A percentile compares a stretch with the other conserved stretches of the same genome.
These are phyloP conservation scores for Spermophilus dauricus DNA, from an alignment of 2,113 vertebrate species.

Conservation along the genomic window DNA sequence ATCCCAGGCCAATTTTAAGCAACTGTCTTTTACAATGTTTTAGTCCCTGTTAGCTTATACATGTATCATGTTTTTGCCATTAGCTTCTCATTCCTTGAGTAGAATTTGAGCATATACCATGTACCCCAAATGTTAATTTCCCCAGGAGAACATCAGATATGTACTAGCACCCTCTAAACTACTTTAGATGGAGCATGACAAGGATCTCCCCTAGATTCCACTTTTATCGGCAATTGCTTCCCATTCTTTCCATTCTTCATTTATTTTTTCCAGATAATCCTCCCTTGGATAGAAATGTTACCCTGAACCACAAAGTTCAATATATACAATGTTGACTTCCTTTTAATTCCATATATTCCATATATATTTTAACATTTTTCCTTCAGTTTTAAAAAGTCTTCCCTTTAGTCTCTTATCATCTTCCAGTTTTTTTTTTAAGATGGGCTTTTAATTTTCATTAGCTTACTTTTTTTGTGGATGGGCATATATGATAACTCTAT, in stretches of 20 bases:
- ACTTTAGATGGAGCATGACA: neutral
- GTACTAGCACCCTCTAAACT: neutral
- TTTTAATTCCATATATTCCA: neutral
- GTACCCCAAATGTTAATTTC: neutral
- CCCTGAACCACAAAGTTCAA: neutral
- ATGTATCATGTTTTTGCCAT: neutral
- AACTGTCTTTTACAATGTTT: neutral
- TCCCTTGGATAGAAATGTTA: neutral
- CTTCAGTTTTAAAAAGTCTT: neutral
- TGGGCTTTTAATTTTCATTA: neutral
- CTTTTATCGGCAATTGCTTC: neutral
- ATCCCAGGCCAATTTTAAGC: neutral
- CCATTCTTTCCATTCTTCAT: neutral
- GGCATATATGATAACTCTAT: too few relatives aligned
- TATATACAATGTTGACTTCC: neutral
- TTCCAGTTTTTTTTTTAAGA: neutral
- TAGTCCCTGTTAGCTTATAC: neutral
- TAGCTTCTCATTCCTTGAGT: neutral
- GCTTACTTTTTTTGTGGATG: neutral
- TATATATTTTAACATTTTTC: neutral
- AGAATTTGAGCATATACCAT: neutral
- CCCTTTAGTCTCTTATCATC: neutral
- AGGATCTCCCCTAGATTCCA: neutral
- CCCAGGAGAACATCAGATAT: neutral
- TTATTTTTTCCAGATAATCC: neutral